Percentiles rank a stretch among this genome's conserved stretches.
These are phyloP conservation scores for Drosophila subpulchrella DNA, from an alignment of 1,140 invertebrate species.

Conservation along the genomic window DNA sequence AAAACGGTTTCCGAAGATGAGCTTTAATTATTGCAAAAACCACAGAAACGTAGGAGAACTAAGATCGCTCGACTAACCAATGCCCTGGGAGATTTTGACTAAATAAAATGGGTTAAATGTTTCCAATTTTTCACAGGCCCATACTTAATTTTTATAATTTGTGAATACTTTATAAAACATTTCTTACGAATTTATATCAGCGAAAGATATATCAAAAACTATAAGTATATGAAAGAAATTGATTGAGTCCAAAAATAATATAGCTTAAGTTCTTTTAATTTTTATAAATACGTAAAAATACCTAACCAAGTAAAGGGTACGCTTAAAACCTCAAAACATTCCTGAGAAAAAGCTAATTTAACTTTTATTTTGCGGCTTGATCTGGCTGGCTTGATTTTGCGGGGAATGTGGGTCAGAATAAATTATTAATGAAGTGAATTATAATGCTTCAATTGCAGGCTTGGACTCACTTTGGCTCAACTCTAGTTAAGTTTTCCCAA, in stretches of 20 bases:
- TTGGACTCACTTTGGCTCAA: slow-evolving; percentile 24
- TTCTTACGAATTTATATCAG: no score
- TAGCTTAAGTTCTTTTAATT: no score
- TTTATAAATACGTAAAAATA: no score
- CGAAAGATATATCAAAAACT: no score
- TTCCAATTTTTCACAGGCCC: no score
- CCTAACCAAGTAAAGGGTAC: neutral
- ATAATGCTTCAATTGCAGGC: slow-evolving; percentile 50
- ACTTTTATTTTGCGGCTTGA: slow-evolving; percentile 20
- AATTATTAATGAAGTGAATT: slow-evolving; percentile 63
- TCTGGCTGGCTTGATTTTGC: slow-evolving; percentile 31
- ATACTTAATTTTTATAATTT: no score
- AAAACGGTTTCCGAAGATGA: slow-evolving; percentile 76
- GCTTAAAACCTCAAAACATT: neutral
- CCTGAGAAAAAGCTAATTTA: slow-evolving; percentile 35
- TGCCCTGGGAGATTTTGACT: neutral
- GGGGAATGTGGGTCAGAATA: slow-evolving; percentile 57
- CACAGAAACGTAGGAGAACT: neutral
- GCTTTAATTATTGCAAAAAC: slow-evolving; percentile 72
- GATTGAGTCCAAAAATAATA: no score
- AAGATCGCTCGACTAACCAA: neutral
- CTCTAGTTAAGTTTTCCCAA: slow-evolving; percentile 34
- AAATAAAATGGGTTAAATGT: neutral
- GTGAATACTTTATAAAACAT: no score
- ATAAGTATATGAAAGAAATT: no score